These are phyloP conservation scores for Glareola pratincola DNA, from an alignment of 2,113 vertebrate species.

Conservation along the genomic window DNA sequence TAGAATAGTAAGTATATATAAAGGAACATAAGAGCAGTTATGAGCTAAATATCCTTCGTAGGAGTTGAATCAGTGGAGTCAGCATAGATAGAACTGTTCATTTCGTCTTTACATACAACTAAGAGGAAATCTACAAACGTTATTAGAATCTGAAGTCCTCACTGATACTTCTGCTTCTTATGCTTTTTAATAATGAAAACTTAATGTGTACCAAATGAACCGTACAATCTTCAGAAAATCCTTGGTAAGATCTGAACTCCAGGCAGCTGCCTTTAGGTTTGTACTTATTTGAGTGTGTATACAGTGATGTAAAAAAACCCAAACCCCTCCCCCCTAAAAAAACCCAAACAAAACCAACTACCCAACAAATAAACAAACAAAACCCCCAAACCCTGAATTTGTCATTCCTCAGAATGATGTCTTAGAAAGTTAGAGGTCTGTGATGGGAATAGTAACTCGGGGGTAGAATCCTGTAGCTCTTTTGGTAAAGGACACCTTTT, in stretches of 20 bases:
- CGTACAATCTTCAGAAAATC: not conserved
- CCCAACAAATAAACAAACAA: not conserved
- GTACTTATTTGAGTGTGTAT: not conserved
- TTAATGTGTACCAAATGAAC: not conserved
- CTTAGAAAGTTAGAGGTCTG: not conserved
- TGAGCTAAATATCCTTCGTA: not conserved
- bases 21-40: not conserved
- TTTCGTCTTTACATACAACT: not conserved
- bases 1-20: not conserved
- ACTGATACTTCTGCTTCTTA: not conserved
- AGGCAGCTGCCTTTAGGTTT: not conserved
- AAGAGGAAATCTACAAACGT: not conserved
- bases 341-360: not conserved
- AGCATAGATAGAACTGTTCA: not conserved
- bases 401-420: not conserved
- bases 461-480: not conserved
- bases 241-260: not conserved
- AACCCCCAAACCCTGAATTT: accelerated
- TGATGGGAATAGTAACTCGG: not conserved
- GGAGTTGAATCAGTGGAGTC: not conserved
- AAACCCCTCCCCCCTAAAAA: not conserved
- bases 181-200: not conserved
- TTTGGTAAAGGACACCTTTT: not conserved
- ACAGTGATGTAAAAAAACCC: not conserved
- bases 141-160: not conserved